Conservation (phyloP, 1,140 invertebrate species). For the Himalopsyche phryganea region DNA sequence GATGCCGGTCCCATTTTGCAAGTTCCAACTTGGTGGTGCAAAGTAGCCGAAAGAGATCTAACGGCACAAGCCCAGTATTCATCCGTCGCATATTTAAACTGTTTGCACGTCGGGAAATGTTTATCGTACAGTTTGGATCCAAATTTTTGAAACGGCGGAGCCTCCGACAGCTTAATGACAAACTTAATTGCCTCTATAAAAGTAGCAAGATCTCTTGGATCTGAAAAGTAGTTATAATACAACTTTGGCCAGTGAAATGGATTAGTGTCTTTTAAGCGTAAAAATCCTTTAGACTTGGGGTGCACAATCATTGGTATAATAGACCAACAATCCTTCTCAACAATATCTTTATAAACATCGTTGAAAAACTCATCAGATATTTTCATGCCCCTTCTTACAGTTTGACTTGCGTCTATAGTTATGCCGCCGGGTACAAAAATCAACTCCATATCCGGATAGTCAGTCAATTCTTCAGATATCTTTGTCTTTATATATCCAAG, state of each 20-base stretch:
- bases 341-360: conserved; percentile 50
- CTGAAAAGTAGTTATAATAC: conserved; percentile 36
- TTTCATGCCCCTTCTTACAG: conserved; percentile 54
- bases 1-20: conserved; percentile 58
- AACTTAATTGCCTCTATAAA: conserved; percentile 41
- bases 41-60: conserved; percentile 40
- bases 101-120: conserved; percentile 49
- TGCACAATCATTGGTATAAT: conserved; percentile 45
- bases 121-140: conserved; percentile 42
- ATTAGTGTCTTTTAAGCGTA: conserved; percentile 65
- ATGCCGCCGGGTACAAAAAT: conserved; percentile 56
- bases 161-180: conserved; percentile 35
- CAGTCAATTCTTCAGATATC: conserved; percentile 49
- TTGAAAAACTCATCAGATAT: conserved; percentile 57
- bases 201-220: conserved; percentile 38
- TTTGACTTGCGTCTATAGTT: conserved; percentile 60
- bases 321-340: conserved; percentile 45
- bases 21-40: conserved; percentile 56
- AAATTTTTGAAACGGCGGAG: conserved; percentile 38
- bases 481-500: conserved; percentile 57
- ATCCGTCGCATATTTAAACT: conserved; percentile 44
- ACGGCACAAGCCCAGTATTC: conserved; percentile 52
- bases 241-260: conserved; percentile 70
- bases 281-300: conserved; percentile 68
- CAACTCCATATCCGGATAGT: conserved; percentile 62